A percentile compares a stretch with the other conserved stretches of the same genome.
These are phyloP conservation scores for Varroa destructor DNA, from an alignment of 1,140 invertebrate genomes.

Conservation along the genomic window DNA sequence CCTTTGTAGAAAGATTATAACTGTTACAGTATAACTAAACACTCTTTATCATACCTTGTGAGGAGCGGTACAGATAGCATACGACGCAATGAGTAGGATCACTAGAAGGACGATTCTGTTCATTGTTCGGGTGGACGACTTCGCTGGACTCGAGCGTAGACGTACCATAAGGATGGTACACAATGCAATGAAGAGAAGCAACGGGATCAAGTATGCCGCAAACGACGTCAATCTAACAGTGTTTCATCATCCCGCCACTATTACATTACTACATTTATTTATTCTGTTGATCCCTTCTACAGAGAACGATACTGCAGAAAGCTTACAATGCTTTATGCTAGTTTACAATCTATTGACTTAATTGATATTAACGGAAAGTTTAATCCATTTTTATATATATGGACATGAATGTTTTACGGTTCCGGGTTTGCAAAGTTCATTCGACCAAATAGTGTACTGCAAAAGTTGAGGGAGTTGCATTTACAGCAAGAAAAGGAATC, in stretches of 20 bases:
- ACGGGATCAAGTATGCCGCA: background rate
- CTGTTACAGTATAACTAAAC: too few relatives aligned
- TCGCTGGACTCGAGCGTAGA: background rate
- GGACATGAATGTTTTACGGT: too few relatives aligned
- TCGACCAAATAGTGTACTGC: too few relatives aligned
- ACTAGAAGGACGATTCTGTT: slow-evolving; percentile 15
- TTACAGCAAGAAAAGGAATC: too few relatives aligned
- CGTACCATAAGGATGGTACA: background rate
- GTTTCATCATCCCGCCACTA: too few relatives aligned
- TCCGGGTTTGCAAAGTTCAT: too few relatives aligned
- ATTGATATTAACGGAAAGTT: background rate
- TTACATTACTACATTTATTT: too few relatives aligned
- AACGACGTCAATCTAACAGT: too few relatives aligned
- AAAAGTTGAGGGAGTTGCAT: too few relatives aligned
- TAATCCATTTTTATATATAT: too few relatives aligned
- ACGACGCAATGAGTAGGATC: background rate
- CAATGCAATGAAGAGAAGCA: background rate
- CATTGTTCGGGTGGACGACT: slow-evolving; percentile 3
- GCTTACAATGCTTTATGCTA: background rate
- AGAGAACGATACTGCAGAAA: background rate
- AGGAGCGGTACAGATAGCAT: background rate
- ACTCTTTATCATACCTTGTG: background rate
- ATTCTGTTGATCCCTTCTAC: too few relatives aligned
- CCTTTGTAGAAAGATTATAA: too few relatives aligned
- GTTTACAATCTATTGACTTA: background rate